A percentile compares a stretch with the other conserved stretches of the same genome.
phyloP scores from a whole-genome alignment of 2,888 invertebrate species.

The Dioctria rufipes region DNA sequence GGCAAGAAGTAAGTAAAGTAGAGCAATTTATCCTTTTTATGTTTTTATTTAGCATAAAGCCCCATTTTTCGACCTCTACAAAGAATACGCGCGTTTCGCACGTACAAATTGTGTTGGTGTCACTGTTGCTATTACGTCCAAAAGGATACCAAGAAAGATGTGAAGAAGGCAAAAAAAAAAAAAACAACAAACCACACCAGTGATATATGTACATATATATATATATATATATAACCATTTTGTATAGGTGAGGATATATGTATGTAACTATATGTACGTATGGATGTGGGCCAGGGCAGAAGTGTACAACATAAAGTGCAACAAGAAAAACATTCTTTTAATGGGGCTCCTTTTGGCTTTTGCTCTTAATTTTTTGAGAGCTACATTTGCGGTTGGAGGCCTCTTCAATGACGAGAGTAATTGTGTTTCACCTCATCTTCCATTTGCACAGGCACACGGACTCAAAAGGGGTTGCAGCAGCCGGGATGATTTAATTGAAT shows the following conservation, averaged over 20 bases:
- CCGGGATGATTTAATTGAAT: conserved; percentile 40
- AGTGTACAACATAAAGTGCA: background rate
- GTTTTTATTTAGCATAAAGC: conserved; percentile 53
- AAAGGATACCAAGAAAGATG: background rate
- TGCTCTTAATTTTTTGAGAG: conserved; percentile 54
- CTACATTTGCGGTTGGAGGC: conserved; percentile 53
- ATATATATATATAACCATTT: background rate
- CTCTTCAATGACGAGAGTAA: conserved; percentile 54
- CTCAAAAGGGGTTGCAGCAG: conserved; percentile 20
- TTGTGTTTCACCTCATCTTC: conserved; percentile 52
- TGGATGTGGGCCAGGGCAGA: background rate
- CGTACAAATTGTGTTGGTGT: conserved; percentile 30
- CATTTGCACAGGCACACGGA: conserved; percentile 2
- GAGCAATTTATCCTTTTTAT: conserved; percentile 53
- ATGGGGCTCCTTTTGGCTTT: conserved; percentile 52
- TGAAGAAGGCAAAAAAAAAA: background rate
- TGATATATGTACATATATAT: background rate
- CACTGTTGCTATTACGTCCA: conserved; percentile 21
- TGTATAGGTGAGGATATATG: too few relatives aligned
- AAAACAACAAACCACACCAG: background rate
- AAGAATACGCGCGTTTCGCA: conserved; percentile 50
- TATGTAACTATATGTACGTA: background rate
- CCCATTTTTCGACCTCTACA: conserved; percentile 43
- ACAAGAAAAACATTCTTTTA: conserved; percentile 47
- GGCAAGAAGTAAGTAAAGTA: conserved; percentile 49